Evolutionary conservation across 2,888 invertebrate genomes (phyloP).

Genomic region (Machimus rusticus): DNA sequence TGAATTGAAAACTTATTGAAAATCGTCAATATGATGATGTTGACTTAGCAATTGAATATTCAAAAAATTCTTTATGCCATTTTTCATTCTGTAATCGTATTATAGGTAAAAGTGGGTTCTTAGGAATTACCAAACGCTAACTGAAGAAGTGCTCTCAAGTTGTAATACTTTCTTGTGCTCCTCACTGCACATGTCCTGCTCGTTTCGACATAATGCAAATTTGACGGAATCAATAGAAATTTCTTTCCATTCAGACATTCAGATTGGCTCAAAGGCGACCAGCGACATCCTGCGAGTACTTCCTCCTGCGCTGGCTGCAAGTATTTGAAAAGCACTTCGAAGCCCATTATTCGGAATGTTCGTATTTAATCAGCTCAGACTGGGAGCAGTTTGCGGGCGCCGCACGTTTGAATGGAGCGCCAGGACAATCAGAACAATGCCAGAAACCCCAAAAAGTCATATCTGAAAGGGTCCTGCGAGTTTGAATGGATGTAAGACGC

Average conservation of each 20-base stretch:
- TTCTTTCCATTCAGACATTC: not conserved
- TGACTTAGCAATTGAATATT: not conserved
- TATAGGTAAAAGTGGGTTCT: not conserved
- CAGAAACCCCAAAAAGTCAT: slow-evolving; percentile 6
- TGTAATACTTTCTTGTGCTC: not conserved
- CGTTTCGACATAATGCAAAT: not conserved
- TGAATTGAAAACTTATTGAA: not conserved
- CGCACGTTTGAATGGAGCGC: not conserved
- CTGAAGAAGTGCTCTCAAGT: not conserved
- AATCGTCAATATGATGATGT: not conserved
- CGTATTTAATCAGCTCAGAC: slow-evolving; percentile 7
- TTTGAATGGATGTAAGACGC: not conserved
- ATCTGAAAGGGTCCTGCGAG: not conserved
- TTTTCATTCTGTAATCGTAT: not conserved
- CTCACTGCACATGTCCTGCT: not conserved
- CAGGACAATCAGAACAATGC: slow-evolving; percentile 4
- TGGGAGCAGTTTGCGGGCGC: not conserved
- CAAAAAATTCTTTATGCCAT: not conserved
- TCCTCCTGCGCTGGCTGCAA: not conserved
- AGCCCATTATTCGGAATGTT: not conserved
- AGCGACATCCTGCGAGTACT: not conserved
- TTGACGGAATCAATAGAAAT: not conserved
- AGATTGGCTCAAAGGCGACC: not conserved
- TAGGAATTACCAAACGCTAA: not conserved
- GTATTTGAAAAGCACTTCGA: not conserved